Conservation (phyloP, 2,113 vertebrate species). For the Illadopsis cleaveri region DNA sequence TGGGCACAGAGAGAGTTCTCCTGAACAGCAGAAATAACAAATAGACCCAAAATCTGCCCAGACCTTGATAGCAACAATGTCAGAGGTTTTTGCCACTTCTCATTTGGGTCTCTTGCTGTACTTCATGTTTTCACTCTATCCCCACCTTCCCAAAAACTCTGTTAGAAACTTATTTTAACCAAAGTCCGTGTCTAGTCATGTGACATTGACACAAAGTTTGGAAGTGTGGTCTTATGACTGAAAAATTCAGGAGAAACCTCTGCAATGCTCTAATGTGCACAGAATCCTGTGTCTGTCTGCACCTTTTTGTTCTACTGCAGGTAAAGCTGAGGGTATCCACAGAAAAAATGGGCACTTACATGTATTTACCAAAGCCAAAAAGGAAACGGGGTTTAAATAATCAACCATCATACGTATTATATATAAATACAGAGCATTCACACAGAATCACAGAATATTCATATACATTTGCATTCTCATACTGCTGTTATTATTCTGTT, state of each 20-base stretch:
- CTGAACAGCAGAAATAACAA: background rate
- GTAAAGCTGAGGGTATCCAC: background rate
- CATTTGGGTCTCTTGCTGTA: fast-evolving
- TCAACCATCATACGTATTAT: background rate
- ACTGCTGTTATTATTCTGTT: background rate
- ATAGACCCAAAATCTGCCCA: background rate
- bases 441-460: background rate
- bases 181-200: background rate
- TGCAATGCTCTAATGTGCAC: fast-evolving
- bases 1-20: background rate
- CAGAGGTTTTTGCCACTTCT: background rate
- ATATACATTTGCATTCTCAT: background rate
- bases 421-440: background rate
- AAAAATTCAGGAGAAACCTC: background rate
- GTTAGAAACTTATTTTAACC: background rate
- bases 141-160: background rate
- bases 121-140: background rate
- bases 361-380: background rate
- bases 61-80: background rate
- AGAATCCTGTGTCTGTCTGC: no score
- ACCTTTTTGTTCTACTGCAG: background rate
- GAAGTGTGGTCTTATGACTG: background rate
- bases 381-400: background rate
- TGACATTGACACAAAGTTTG: background rate
- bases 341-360: background rate